phyloP scores from a whole-genome alignment of 2,797 vertebrate genomes.

The Lerista edwardsae region DNA sequence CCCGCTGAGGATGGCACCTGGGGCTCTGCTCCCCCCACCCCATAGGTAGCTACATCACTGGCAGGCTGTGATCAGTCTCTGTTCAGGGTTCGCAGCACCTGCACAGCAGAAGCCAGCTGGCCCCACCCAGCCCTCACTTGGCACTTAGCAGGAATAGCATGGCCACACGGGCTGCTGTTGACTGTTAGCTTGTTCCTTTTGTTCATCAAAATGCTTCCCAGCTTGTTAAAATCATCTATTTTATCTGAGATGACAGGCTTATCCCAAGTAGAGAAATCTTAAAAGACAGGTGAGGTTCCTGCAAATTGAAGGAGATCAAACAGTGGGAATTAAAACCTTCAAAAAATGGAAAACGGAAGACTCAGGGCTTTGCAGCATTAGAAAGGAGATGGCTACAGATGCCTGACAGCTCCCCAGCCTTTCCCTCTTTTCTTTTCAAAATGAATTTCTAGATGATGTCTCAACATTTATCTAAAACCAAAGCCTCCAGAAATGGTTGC shows the following conservation, averaged over 20 bases:
- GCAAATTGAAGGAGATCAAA: not conserved
- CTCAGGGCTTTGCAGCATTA: not conserved
- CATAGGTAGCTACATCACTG: too few species aligned
- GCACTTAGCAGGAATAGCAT: not conserved
- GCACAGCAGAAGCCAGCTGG: not conserved
- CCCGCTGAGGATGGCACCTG: too few species aligned
- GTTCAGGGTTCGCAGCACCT: not conserved
- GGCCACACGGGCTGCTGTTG: not conserved
- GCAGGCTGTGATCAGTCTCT: not conserved
- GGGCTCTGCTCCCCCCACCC: too few species aligned
- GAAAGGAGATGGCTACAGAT: not conserved
- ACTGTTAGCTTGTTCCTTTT: not conserved
- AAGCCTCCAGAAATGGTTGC: not conserved
- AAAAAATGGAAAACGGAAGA: not conserved
- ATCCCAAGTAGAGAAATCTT: not conserved
- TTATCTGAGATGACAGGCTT: not conserved
- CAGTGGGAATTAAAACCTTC: not conserved
- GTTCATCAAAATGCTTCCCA: not conserved
- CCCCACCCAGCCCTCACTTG: not conserved
- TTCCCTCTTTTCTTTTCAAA: not conserved
- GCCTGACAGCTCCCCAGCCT: not conserved
- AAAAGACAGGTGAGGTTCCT: not conserved
- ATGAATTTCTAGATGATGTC: not conserved
- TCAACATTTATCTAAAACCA: not conserved
- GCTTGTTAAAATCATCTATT: slow-evolving; percentile 28